Percentiles rank a stretch among this genome's conserved stretches.
Conservation (phyloP, 2,113 vertebrate species). For the Scytalopus superciliaris region DNA sequence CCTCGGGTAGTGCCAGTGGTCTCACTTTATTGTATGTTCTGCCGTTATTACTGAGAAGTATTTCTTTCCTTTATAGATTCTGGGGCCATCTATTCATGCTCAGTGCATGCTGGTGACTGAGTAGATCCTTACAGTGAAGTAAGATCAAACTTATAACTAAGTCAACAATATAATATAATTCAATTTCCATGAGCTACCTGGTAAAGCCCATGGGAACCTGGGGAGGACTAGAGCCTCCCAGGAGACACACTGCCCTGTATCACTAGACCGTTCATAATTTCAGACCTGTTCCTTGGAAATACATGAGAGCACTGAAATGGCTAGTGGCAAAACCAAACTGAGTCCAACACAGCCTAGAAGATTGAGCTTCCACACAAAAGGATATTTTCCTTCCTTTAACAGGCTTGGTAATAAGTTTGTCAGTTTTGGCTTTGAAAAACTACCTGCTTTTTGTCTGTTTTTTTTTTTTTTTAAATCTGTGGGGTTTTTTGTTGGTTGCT, state of each 20-base stretch:
- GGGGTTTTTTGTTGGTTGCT: too few species aligned
- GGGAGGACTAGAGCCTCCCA: constrained; percentile 27
- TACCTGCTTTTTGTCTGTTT: constrained; percentile 15
- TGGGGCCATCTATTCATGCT: neutral
- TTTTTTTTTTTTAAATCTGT: neutral
- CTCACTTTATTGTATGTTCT: neutral
- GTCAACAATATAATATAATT: neutral
- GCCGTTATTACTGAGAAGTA: neutral
- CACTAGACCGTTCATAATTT: neutral
- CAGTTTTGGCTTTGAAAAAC: constrained; percentile 40
- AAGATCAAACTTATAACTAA: neutral
- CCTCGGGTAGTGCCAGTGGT: neutral
- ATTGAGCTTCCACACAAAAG: neutral
- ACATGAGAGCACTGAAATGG: neutral
- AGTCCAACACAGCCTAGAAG: neutral
- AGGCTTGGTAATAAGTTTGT: neutral
- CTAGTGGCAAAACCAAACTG: constrained; percentile 35
- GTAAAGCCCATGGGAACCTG: constrained; percentile 18
- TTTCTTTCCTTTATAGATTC: neutral
- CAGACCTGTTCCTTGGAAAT: constrained; percentile 35
- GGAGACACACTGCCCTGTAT: neutral
- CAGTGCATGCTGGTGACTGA: neutral
- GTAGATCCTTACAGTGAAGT: neutral
- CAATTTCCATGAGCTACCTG: neutral
- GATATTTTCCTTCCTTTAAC: neutral